Evolutionary conservation across 2,113 vertebrate species (phyloP), one percentile per base, ranked within the genome.

Genomic region (Setophaga petechia): DNA sequence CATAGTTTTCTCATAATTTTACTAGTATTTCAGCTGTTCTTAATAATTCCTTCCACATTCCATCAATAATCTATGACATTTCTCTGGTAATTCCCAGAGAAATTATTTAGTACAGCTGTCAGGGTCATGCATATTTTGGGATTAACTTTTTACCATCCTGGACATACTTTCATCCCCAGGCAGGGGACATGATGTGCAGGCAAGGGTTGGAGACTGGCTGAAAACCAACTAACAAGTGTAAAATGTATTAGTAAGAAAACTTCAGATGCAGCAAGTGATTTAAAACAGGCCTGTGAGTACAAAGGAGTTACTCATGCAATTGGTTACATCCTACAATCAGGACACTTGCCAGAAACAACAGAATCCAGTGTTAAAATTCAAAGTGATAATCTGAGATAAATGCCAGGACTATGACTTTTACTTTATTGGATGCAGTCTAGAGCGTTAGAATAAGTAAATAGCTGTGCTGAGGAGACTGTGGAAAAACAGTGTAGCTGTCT

Each of bases 31-130:
- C 17, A 52, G 35, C 39, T 28, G 0, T 10, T 41, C 55, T 86
- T 90, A 76, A 84, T 80, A 95, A 94, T 72, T 57, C 52, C 80
- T 84, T 90, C 94, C 84, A 91, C 69, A 68, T 84, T 92, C 52
- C 91, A 57, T 18, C 54, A 46, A 54, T 23, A 39, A 67, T 44
- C 39, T 22, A 31, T 95, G 89, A 94, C 91, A 84, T 51, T 90
- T 77, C 90, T 46, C 83, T 71, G 86, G 93, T 89, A 90, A 94
- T 87, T 93, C 94, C 83, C 76, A 47, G n/a, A 59, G 58, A 59
- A 31, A 5, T 57, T 89, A 55, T 86, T 90, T 52, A 44, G 52
- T 25, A 37, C 80, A 89, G 68, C 69, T 94, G 92, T 92, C 88
- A 76, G 15, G 27, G 67, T 76, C 72, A 90, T 3, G 31, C 46